A percentile compares a stretch with the other conserved stretches of the same genome.
Evolutionary conservation across 2,888 invertebrate species (phyloP).

Genomic region (Priocnemis perturbator): DNA sequence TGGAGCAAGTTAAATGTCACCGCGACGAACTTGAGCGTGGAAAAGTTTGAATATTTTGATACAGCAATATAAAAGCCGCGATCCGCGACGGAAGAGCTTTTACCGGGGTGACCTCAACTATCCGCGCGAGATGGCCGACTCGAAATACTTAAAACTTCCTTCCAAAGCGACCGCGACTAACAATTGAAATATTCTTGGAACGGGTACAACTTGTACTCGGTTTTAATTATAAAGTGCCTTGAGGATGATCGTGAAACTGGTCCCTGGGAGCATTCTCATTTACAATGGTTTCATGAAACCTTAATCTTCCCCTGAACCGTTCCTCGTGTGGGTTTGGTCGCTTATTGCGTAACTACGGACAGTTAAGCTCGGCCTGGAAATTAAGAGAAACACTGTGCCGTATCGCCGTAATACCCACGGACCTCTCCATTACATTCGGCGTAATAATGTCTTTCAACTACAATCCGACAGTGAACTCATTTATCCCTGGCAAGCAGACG

Average conservation of each 20-base stretch:
- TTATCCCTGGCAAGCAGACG: conserved; percentile 13
- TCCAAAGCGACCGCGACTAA: background rate
- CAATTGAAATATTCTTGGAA: conserved; percentile 1
- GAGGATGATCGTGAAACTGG: conserved; percentile 34
- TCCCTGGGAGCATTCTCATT: conserved; percentile 28
- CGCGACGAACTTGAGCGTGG: no score
- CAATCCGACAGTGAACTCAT: conserved; percentile 41
- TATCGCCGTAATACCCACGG: conserved; percentile 35
- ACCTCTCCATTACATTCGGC: conserved; percentile 42
- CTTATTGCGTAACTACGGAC: conserved; percentile 36
- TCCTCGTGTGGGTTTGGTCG: background rate
- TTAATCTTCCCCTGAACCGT: conserved; percentile 29
- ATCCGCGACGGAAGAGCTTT: no score
- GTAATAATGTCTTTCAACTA: conserved; percentile 41
- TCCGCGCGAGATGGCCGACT: background rate
- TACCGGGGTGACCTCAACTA: background rate
- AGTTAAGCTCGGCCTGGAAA: conserved; percentile 39
- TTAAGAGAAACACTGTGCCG: conserved; percentile 38
- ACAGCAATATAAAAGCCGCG: no score
- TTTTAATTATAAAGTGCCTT: conserved; percentile 35
- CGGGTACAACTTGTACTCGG: conserved; percentile 6
- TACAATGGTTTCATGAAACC: conserved; percentile 32
- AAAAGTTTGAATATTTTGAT: no score
- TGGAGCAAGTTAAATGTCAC: no score
- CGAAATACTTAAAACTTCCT: conserved; percentile 6